Conservation (phyloP, 2,113 vertebrate species). For the Ascaphus truei region DNA sequence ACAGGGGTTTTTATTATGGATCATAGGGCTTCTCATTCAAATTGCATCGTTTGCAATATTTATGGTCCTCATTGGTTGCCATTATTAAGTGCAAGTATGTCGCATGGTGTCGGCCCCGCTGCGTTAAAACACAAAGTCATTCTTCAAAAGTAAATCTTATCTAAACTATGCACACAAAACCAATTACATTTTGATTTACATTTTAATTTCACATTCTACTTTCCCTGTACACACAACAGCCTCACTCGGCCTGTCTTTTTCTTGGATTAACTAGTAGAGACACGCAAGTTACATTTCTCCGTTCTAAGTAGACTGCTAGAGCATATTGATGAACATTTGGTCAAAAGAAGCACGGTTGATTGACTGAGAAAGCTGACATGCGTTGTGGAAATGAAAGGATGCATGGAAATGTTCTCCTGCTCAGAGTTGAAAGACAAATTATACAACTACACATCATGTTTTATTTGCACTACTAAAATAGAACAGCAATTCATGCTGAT, state of each 20-base stretch:
- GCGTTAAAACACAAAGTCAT: conserved; percentile 69
- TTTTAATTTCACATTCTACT: conserved; percentile 65
- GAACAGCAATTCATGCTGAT: no score
- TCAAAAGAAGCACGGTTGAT: neutral
- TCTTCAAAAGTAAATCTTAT: conserved; percentile 77
- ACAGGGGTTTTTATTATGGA: conserved; percentile 68
- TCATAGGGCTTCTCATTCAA: conserved; percentile 67
- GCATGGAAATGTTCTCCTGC: neutral
- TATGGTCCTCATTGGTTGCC: conserved; percentile 61
- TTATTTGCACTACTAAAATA: no score
- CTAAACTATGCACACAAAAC: conserved; percentile 73
- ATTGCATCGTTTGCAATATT: conserved; percentile 72
- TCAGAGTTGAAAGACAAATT: neutral
- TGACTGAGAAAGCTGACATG: conserved; percentile 1
- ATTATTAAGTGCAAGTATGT: conserved; percentile 68
- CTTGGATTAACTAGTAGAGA: conserved; percentile 49
- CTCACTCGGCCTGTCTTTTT: conserved; percentile 53
- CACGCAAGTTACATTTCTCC: conserved; percentile 23
- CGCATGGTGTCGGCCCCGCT: conserved; percentile 59
- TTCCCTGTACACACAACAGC: conserved; percentile 44
- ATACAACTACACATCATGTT: conserved; percentile 2
- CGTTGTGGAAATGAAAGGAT: neutral
- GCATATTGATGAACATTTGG: conserved; percentile 43
- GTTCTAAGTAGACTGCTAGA: conserved; percentile 43
- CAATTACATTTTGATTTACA: conserved; percentile 78